Base-by-base conservation (phyloP, 2,797 vertebrate genomes). In the Paguma larvata region DNA sequence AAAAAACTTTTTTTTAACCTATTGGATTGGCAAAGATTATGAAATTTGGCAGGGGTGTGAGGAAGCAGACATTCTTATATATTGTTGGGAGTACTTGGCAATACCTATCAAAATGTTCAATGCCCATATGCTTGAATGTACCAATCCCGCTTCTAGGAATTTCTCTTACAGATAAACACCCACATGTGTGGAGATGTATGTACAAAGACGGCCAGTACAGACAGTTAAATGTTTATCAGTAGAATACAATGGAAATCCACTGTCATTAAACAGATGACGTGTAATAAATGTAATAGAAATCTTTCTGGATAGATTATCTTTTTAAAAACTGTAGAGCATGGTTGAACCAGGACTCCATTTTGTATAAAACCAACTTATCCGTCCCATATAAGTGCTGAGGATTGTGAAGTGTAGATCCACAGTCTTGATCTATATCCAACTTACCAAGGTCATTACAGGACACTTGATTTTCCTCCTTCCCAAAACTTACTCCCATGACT, bases 61-160 rank as follows among this genome's bases (percentile, higher is more conserved):
- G 63, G 91, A 97, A 95, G 95, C 78, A 98, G 94, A 96, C 59
- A 97, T 93, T 95, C 93, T 95, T 96, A 96, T 95, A 97, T 88
- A n/a, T 95, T 85, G 15, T 92, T 90, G 65, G 63, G 48, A 96
- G 89, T 78, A 70, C 48, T 96, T 98, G 92, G 95, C 96, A 95
- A 91, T 72, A 95, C 70, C 44, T 68, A 89, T 80, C 63, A 85
- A 95, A 93, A 95, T 75, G 75, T 85, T 95, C 93, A 89, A 95
- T 83, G 82, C 15, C 83, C 95, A 97, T 95, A 96, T 95, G 85
- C 44, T 88, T 83, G 14, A 85, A 90, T 86, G n/a, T 18, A 95
- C 51, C 32, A 85, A 56, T 38, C n/a, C 27, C 85, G 85, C 92
- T 97, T 98, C 95, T 91, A 98, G 97, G 96, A 97, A 97, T 95